A percentile compares a stretch with the other conserved stretches of the same genome.
These are phyloP conservation scores for Pogonus chalceus DNA, from an alignment of 1,140 invertebrate species.

Conservation along the genomic window DNA sequence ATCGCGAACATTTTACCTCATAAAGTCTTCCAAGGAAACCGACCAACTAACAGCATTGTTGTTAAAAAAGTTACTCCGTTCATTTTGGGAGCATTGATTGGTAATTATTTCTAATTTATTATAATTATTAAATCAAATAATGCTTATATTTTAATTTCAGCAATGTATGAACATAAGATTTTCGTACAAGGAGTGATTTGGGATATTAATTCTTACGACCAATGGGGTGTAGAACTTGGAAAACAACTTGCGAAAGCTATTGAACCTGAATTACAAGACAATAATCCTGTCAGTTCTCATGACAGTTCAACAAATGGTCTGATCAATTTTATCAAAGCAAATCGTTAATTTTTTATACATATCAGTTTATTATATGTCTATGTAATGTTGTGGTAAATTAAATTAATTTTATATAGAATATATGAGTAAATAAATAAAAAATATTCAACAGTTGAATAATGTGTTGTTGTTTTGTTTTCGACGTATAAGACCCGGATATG, in stretches of 20 bases:
- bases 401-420: too few species aligned
- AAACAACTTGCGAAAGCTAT: slow-evolving; percentile 97
- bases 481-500: too few species aligned
- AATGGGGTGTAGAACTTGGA: slow-evolving; percentile 98
- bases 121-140: slow-evolving; percentile 4
- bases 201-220: slow-evolving; percentile 99
- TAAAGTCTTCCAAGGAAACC: slow-evolving; percentile 95
- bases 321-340: slow-evolving; percentile 84
- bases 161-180: slow-evolving; percentile 97
- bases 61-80: slow-evolving; percentile 89
- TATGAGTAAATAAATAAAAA: too few species aligned
- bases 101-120: slow-evolving; percentile 38
- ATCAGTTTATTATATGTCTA: too few species aligned
- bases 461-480: too few species aligned
- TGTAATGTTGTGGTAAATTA: too few species aligned
- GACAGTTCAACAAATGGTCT: slow-evolving; percentile 90
- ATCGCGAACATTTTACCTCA: slow-evolving; percentile 81
- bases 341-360: slow-evolving; percentile 21
- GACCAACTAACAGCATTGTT: slow-evolving; percentile 96
- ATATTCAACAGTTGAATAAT: too few species aligned
- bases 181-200: slow-evolving; percentile 97
- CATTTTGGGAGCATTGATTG: slow-evolving; percentile 90
- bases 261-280: slow-evolving; percentile 77
- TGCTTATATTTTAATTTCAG: slow-evolving; percentile 44
- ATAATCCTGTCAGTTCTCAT: slow-evolving; percentile 55